Base-by-base conservation (phyloP, 2,797 vertebrate species). In the Xiphorhynchus erythropygius region DNA sequence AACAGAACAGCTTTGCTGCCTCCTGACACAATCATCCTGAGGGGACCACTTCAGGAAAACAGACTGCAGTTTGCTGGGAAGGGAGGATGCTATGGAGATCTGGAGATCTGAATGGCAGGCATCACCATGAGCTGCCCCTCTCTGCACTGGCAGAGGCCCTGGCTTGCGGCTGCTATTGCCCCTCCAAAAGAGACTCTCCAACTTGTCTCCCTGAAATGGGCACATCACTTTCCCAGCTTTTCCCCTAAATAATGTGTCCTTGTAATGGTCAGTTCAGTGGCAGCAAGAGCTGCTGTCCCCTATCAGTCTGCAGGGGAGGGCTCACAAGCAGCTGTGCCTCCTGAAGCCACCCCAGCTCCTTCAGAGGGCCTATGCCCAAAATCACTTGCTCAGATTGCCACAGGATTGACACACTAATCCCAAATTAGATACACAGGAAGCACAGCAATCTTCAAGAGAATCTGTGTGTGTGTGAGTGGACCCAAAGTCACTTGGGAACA, bases 71-170 rank as follows among this genome's bases (percentile, higher is more conserved):
- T 32, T 56, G 23, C 80, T 77, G 68, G 24, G 55, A 64, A 63
- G 5, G 27, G 30, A 30, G 37, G 53, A 23, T 81, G 67, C 25
- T 71, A 25, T 27, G 32, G 39, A 47, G 22, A 50, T 39, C 39
- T 39, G 39, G 35, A 52, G 18, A 42, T n/a, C n/a, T 44, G 42
- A 39, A 37, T 6, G 21, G 30, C 30, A 71, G 21, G 19, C 9
- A n/a, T 15, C 42, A 25, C 53, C 0, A 0, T 7, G 57, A 90
- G 5, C 46, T 47, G 28, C 13, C 37, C 44, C 13, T 2, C 10
- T 5, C 41, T 19, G 3, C 11, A 28, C 46, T 1, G 6, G 35
- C 68, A 87, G 47, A 44, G 28, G 7, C 9, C 21, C 25, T 14
- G 42, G 5, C 22, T 44, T 62, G 59, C 62, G 59, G 22, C 33